Conservation (phyloP, 2,797 vertebrate species). For the Luscinia luscinia region DNA sequence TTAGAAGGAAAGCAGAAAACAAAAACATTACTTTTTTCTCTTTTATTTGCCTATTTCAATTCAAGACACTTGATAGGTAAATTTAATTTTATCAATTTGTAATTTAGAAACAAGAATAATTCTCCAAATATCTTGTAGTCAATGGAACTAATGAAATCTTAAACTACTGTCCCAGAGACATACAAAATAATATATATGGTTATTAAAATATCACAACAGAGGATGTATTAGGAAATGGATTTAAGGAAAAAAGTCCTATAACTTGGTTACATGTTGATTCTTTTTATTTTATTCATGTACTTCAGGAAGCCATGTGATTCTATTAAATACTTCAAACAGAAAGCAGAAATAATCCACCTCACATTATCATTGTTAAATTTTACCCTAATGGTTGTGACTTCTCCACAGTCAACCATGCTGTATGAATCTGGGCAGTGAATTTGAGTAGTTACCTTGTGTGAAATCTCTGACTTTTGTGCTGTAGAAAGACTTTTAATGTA, state of each 20-base stretch:
- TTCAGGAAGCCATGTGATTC: neutral
- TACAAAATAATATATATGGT: neutral
- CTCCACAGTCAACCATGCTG: neutral
- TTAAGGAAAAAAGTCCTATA: neutral
- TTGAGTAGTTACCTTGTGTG: neutral
- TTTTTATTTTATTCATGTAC: neutral
- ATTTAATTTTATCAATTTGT: neutral
- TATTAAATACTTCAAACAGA: neutral
- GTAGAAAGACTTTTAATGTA: neutral
- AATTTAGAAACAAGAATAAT: neutral
- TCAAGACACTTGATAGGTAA: neutral
- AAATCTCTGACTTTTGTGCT: neutral
- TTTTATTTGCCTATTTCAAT: neutral
- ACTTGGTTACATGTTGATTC: neutral
- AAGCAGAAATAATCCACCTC: neutral
- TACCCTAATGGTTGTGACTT: neutral
- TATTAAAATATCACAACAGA: neutral
- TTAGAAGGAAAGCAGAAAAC: slow-evolving; percentile 14
- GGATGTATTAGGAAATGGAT: neutral
- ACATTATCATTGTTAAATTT: neutral
- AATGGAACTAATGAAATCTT: neutral
- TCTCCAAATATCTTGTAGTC: neutral
- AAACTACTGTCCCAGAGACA: neutral
- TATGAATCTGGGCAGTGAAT: neutral
- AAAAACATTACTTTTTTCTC: neutral